Conservation (phyloP, 1,140 invertebrate genomes). For the Diorhabda carinulata region DNA sequence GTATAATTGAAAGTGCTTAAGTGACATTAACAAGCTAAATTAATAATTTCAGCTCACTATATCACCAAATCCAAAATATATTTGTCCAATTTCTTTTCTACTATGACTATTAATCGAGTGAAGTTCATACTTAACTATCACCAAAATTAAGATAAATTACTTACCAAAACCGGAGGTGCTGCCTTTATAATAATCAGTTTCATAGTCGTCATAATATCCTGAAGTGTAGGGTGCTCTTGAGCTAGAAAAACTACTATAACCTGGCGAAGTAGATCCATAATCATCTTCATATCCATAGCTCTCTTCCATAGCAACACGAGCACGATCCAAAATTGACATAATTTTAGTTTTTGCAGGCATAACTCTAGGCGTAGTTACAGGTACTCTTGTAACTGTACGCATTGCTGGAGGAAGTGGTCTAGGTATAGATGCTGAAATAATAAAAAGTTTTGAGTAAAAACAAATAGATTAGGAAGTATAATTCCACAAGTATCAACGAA, state of each 20-base stretch:
- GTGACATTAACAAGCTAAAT: too few relatives aligned
- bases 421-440: neutral
- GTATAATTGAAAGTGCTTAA: too few relatives aligned
- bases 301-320: conserved; percentile 74
- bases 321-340: conserved; percentile 76
- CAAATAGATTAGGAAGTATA: conserved; percentile 18
- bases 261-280: conserved; percentile 29
- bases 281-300: conserved; percentile 57
- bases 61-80: too few relatives aligned
- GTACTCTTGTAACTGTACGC: conserved; percentile 49
- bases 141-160: conserved; percentile 8
- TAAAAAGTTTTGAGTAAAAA: neutral
- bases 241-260: conserved; percentile 26
- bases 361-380: conserved; percentile 50
- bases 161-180: conserved; percentile 34
- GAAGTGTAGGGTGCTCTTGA: conserved; percentile 29
- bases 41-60: too few relatives aligned
- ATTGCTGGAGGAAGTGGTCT: conserved; percentile 29
- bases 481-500: neutral
- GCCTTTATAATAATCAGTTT: conserved; percentile 37
- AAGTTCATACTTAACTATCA: too few relatives aligned
- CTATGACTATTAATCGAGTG: too few relatives aligned
- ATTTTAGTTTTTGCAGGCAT: conserved; percentile 72
- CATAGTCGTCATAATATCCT: conserved; percentile 34
- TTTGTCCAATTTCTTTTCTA: too few relatives aligned